phyloP scores from a whole-genome alignment of 2,113 vertebrate genomes.

The Vulpes lagopus region DNA sequence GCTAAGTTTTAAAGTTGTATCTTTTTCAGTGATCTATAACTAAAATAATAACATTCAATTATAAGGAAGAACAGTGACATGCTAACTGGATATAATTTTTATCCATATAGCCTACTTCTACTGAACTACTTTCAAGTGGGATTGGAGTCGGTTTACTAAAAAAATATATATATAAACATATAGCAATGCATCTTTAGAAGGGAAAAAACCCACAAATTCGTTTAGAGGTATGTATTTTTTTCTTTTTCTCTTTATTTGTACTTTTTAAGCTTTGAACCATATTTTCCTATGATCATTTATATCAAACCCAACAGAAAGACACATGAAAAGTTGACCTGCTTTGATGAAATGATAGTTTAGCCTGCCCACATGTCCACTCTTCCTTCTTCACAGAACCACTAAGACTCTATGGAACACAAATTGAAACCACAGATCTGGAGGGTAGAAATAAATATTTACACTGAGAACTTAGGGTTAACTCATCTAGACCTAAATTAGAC shows the following conservation, averaged over 20 bases:
- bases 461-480: slow-evolving; percentile 39
- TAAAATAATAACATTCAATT: not conserved
- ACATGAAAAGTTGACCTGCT: slow-evolving; percentile 43
- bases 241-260: not conserved
- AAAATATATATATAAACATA: not conserved
- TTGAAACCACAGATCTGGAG: slow-evolving; percentile 25
- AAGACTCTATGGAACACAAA: not conserved
- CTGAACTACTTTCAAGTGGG: not conserved
- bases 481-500: slow-evolving; percentile 59
- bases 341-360: not conserved
- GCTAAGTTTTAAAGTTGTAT: not conserved
- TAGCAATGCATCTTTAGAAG: not conserved
- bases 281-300: slow-evolving; percentile 27
- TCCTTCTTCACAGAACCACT: not conserved
- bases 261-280: not conserved
- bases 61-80: not conserved
- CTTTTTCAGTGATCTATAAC: not conserved
- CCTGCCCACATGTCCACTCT: not conserved
- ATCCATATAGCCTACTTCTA: not conserved
- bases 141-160: not conserved
- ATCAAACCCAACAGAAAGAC: slow-evolving; percentile 19
- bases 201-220: not conserved
- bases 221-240: not conserved
- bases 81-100: not conserved
- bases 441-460: slow-evolving; percentile 74